Percentiles rank a stretch among this genome's conserved stretches.
These are phyloP conservation scores for Leptopterna dolabrata DNA, from an alignment of 2,888 invertebrate genomes.

Conservation along the genomic window DNA sequence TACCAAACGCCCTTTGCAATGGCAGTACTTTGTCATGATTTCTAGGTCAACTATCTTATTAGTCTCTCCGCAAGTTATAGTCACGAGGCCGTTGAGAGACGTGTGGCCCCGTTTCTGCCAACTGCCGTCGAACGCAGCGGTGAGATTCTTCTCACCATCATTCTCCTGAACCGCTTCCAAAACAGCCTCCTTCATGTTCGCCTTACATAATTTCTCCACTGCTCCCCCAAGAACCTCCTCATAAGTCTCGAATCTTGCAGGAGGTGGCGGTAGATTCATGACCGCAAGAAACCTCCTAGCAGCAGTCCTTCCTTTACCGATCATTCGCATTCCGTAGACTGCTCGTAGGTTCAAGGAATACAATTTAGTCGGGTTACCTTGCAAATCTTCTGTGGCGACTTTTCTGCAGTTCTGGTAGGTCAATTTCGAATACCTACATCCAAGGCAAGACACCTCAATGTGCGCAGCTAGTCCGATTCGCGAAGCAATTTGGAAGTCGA, in stretches of 20 bases:
- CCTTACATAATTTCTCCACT: neutral
- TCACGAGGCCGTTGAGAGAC: neutral
- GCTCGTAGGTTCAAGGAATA: conserved; percentile 40
- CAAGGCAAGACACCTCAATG: neutral
- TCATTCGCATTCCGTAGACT: conserved; percentile 37
- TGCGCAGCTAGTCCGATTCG: neutral
- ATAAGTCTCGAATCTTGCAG: conserved; percentile 6
- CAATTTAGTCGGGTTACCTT: neutral
- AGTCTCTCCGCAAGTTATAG: neutral
- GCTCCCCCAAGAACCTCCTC: neutral
- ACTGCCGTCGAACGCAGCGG: neutral
- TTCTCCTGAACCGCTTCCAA: neutral
- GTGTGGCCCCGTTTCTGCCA: neutral
- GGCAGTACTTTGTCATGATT: neutral
- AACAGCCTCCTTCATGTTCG: neutral
- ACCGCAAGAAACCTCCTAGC: neutral
- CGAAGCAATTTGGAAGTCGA: neutral
- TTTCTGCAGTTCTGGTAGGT: neutral
- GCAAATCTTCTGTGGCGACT: neutral
- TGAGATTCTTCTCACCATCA: neutral
- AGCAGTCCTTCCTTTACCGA: conserved; percentile 26
- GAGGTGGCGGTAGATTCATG: conserved; percentile 13
- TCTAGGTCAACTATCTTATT: neutral
- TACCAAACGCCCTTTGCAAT: neutral
- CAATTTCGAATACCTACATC: neutral